Percentiles rank a stretch among this genome's conserved stretches.
These are phyloP conservation scores for Malacoraja senta DNA, from an alignment of 2,797 vertebrate species.

Conservation along the genomic window DNA sequence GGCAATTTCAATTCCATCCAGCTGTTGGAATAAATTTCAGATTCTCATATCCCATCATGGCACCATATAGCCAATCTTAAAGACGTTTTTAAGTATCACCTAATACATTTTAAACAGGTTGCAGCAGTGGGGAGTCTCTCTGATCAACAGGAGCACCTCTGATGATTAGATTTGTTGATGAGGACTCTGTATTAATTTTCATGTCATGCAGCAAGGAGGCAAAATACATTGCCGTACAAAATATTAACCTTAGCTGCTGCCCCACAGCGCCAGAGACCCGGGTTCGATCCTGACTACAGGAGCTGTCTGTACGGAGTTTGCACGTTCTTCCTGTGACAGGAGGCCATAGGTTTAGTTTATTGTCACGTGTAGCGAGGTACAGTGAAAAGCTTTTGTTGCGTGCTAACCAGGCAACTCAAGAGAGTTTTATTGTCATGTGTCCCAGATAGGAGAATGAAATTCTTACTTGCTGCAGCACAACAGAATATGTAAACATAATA, in stretches of 20 bases:
- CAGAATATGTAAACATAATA: no score
- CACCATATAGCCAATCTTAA: neutral
- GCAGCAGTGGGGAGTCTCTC: neutral
- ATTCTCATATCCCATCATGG: constrained; percentile 9
- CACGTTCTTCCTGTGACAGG: no score
- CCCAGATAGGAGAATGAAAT: no score
- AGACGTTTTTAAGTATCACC: neutral
- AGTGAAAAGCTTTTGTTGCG: no score
- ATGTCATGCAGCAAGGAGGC: neutral
- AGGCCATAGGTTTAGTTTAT: no score
- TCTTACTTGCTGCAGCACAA: no score
- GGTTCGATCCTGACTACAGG: no score
- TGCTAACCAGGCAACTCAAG: no score
- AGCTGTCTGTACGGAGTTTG: no score
- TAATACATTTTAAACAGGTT: constrained; percentile 1
- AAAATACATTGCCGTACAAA: neutral
- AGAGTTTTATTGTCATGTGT: no score
- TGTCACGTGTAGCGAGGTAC: no score
- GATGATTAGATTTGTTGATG: neutral
- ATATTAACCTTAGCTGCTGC: neutral
- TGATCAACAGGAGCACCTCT: neutral
- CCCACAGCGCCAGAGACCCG: no score
- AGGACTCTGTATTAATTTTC: neutral
- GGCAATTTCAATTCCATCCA: neutral
- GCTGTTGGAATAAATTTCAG: neutral